Percentiles rank a stretch among this genome's conserved stretches.
Evolutionary conservation across 2,797 vertebrate genomes (phyloP).

Genomic region (Pyrocephalus nanus): DNA sequence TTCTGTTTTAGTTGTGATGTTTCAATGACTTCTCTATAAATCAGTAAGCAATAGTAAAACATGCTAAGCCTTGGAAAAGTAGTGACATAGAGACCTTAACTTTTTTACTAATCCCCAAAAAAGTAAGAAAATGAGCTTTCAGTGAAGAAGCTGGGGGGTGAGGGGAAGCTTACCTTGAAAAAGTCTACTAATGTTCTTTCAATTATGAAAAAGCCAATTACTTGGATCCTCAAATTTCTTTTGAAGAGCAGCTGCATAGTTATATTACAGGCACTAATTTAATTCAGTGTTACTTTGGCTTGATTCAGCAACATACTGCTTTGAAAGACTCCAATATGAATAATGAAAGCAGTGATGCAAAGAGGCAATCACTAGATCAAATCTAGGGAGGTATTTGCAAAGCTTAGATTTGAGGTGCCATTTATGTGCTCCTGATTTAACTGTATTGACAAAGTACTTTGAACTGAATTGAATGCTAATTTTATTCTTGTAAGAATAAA

Average conservation of each 20-base stretch:
- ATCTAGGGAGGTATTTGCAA: background rate
- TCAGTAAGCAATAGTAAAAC: background rate
- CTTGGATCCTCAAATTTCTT: background rate
- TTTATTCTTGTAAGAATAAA: background rate
- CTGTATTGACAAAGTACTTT: background rate
- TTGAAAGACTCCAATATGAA: background rate
- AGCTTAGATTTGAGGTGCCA: background rate
- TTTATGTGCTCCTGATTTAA: background rate
- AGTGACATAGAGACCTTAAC: background rate
- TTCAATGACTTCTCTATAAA: background rate
- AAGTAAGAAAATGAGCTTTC: background rate
- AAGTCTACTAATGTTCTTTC: background rate
- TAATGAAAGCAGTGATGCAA: background rate
- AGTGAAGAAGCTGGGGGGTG: background rate
- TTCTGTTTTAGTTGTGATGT: background rate
- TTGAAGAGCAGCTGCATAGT: background rate
- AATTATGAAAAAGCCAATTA: background rate
- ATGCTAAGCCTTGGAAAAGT: background rate
- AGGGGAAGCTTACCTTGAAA: background rate
- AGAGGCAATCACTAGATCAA: background rate
- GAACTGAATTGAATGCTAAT: background rate
- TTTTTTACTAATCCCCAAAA: background rate
- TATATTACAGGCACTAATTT: background rate
- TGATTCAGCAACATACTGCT: background rate
- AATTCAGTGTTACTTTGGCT: background rate